Base-by-base conservation (phyloP, 2,888 invertebrate genomes). In the Leucophora obtusa region DNA sequence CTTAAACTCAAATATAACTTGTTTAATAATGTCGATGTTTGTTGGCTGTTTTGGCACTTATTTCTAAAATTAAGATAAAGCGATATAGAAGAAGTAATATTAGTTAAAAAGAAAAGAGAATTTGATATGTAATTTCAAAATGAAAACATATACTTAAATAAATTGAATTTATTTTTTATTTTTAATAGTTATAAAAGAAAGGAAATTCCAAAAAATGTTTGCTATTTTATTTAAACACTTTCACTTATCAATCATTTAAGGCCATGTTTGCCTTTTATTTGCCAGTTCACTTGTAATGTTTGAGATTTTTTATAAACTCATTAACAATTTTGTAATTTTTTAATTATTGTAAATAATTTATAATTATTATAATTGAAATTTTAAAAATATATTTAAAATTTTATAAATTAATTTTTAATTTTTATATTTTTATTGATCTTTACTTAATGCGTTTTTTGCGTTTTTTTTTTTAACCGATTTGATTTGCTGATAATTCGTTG, bases 401-500 rank as follows among this genome's bases (percentile, higher is more conserved):
- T n/a, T n/a, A n/a, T n/a, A n/a, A n/a, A n/a, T n/a, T n/a, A n/a
- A n/a, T n/a, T n/a, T n/a, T n/a, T n/a, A n/a, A n/a, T n/a, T n/a
- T n/a, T n/a, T n/a, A n/a, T n/a, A n/a, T n/a, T n/a, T n/a, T n/a
- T n/a, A n/a, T n/a, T n/a, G n/a, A n/a, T n/a, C n/a, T n/a, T n/a
- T n/a, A n/a, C n/a, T n/a, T n/a, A n/a, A n/a, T n/a, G 2, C 43
- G 54, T 59, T 63, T 15, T 56, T 38, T 47, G 38, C 54, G 14
- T 68, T 68, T 54, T n/a, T n/a, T n/a, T n/a, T n/a, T n/a, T 43
- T 38, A 33, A 7, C 1, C 7, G 15, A 18, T 24, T 28, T 18
- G 56, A 6, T 50, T 50, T 54, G 51, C 18, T 24, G 28, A 6
- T 8, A 51, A 63, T 62, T 75, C 70, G 85, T 84, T 86, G 85